phyloP scores from a whole-genome alignment of 2,113 vertebrate species.

The Oostethus manadensis region DNA sequence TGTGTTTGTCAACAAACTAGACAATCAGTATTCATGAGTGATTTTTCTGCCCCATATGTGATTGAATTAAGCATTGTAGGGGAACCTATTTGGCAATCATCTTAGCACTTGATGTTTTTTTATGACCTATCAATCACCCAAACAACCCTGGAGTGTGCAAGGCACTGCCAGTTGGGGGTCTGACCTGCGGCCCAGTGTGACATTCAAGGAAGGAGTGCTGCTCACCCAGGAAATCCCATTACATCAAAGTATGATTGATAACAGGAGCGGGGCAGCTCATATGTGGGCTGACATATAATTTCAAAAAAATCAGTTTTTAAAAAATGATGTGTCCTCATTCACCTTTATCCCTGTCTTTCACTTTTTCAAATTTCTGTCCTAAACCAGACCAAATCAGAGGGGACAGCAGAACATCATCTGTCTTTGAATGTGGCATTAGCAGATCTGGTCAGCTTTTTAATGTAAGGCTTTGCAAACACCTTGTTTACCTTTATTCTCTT shows the following conservation, averaged over 20 bases:
- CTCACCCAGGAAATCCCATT: conserved; percentile 74
- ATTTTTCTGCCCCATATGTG: conserved; percentile 25
- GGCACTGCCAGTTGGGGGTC: conserved; percentile 58
- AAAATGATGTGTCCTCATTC: conserved; percentile 39
- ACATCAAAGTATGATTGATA: conserved; percentile 76
- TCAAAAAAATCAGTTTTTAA: conserved; percentile 59
- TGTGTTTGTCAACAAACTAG: conserved; percentile 9
- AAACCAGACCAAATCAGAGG: conserved; percentile 7
- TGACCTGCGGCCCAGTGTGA: conserved; percentile 69
- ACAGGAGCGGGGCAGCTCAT: conserved; percentile 59
- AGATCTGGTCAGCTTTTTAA: neutral
- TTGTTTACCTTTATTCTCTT: neutral
- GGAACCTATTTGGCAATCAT: conserved; percentile 28
- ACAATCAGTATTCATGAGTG: conserved; percentile 30
- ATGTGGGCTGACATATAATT: conserved; percentile 70
- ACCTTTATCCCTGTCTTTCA: conserved; percentile 51
- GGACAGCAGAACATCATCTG: conserved; percentile 1
- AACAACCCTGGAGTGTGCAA: conserved; percentile 51
- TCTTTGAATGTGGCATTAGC: conserved; percentile 1
- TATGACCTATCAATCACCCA: conserved; percentile 71
- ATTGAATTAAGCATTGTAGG: conserved; percentile 25
- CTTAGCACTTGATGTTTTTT: conserved; percentile 54
- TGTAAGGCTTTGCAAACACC: too few relatives aligned
- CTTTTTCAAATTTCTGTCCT: conserved; percentile 19
- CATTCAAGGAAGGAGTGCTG: conserved; percentile 69